Evolutionary conservation across 2,888 invertebrate species (phyloP), one percentile per base, ranked within the genome.

Genomic region (Neria commutata): DNA sequence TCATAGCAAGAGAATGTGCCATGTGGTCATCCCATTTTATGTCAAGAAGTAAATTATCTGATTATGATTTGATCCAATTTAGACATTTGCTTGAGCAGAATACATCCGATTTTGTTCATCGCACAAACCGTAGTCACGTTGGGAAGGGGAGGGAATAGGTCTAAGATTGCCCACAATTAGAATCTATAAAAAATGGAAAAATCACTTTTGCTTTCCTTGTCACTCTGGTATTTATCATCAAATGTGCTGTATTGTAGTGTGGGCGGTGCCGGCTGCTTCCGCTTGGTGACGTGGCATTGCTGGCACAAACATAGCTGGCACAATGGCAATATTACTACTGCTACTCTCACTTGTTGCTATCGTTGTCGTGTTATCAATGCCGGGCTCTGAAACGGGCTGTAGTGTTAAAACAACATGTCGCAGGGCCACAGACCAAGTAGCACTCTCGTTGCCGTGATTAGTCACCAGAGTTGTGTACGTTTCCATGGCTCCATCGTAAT

Each of bases 401-500:
- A 72, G 64, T 25, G 73, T 71, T 56, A 73, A 66, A n/a, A 76
- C 73, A 52, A 72, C 67, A 60, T 76, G 67, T 24, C 69, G 61
- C 26, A 73, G 54, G 16, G 75, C 73, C 37, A 72, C 65, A 19
- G 70, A 71, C 74, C 74, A 76, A 4, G 70, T 67, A 29, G 70
- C 60, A 58, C 73, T 74, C 42, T 73, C 68, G 54, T 68, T 70
- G 52, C 72, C 71, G 67, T 74, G 69, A 60, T 72, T 72, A 16
- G 71, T 67, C 17, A 72, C 72, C 34, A 76, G 63, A 4, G 67
- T 59, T 45, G 72, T 70, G 60, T 74, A 74, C 6, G 67, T 68
- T 65, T 72, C 72, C 63, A 73, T 74, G 53, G 75, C 74, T 34
- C 74, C 72, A 60, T 67, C 67, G 53, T 71, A 66, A 51, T 66